Percentiles rank a stretch among this genome's conserved stretches.
phyloP scores from a whole-genome alignment of 2,113 vertebrate genomes.

The Pogona vitticeps region DNA sequence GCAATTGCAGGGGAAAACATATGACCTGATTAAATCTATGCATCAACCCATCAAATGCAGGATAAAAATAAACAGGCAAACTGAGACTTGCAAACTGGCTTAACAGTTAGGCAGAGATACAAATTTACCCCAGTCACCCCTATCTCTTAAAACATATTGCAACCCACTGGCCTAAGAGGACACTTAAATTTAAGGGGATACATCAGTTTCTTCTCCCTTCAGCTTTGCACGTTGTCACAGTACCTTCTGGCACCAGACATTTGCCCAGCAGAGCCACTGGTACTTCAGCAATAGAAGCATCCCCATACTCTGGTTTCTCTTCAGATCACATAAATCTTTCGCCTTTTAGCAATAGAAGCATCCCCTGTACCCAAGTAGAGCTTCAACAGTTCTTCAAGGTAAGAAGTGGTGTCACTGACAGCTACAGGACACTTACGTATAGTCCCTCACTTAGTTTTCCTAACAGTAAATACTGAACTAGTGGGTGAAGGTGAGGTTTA shows the following conservation, averaged over 20 bases:
- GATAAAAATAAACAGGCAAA: constrained; percentile 39
- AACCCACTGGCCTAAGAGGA: neutral
- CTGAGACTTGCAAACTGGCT: constrained; percentile 2
- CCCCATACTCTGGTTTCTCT: too few relatives aligned
- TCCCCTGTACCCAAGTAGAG: neutral
- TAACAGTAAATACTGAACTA: neutral
- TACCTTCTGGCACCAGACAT: too few relatives aligned
- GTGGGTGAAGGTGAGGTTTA: neutral
- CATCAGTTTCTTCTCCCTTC: too few relatives aligned
- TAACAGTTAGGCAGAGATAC: constrained; percentile 10
- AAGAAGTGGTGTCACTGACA: neutral
- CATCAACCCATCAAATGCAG: constrained; percentile 24
- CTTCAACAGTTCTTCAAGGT: neutral
- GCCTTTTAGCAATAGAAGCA: neutral
- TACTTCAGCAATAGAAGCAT: neutral
- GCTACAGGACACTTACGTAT: neutral
- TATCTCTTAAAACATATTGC: neutral
- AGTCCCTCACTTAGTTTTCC: neutral
- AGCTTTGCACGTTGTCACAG: too few relatives aligned
- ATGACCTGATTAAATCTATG: constrained; percentile 43
- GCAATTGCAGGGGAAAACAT: neutral
- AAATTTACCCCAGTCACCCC: neutral
- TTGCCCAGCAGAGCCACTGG: too few relatives aligned
- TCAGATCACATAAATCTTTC: too few relatives aligned
- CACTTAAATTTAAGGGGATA: neutral